Evolutionary conservation across 2,888 invertebrate genomes (phyloP).

Genomic region (Amorpha juglandis): DNA sequence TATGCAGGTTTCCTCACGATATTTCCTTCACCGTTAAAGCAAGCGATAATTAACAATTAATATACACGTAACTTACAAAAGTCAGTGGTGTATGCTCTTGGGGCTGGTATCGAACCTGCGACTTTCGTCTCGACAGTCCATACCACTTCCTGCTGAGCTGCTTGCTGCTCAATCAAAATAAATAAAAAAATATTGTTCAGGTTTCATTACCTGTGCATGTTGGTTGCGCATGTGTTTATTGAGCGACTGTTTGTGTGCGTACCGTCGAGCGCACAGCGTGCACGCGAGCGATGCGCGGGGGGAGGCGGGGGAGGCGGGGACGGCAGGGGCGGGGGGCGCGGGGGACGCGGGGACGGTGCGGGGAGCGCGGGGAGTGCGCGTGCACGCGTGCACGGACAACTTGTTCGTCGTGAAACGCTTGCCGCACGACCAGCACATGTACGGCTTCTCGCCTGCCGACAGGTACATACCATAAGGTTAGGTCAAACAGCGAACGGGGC

Average conservation of each 20-base stretch:
- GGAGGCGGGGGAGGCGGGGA: constrained; percentile 39
- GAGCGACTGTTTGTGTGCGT: constrained; percentile 64
- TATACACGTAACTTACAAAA: too few species aligned
- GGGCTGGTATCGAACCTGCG: too few species aligned
- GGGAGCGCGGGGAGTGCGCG: constrained; percentile 46
- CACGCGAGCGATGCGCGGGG: constrained; percentile 37
- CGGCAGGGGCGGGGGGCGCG: constrained; percentile 40
- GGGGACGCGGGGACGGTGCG: constrained; percentile 37
- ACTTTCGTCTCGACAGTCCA: too few species aligned
- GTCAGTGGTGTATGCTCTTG: too few species aligned
- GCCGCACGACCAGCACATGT: constrained; percentile 69
- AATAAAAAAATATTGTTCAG: too few species aligned
- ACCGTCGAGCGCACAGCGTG: constrained; percentile 47
- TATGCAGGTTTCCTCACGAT: too few species aligned
- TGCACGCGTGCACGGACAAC: constrained; percentile 59
- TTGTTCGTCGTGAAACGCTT: constrained; percentile 70
- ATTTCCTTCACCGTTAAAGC: too few species aligned
- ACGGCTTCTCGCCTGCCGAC: constrained; percentile 61
- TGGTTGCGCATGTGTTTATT: constrained; percentile 60
- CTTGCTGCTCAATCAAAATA: too few species aligned
- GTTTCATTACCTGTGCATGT: constrained; percentile 50
- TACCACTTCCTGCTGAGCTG: too few species aligned
- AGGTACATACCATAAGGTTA: neutral
- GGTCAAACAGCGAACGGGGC: too few species aligned
- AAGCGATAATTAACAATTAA: too few species aligned